Evolutionary conservation across 2,888 invertebrate genomes (phyloP).

Genomic region (Drosophila yooni): DNA sequence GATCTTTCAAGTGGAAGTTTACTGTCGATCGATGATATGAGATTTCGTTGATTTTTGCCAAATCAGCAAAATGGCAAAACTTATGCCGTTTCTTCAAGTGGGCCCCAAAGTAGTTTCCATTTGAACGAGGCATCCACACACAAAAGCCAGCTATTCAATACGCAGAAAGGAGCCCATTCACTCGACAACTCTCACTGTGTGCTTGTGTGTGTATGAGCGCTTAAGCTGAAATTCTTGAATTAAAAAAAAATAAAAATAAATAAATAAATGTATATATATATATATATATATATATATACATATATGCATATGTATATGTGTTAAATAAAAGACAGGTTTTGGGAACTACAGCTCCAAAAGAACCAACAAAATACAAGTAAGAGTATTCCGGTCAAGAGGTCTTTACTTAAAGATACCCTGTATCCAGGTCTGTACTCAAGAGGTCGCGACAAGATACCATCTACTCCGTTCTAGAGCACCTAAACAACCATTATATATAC

Average conservation of each 20-base stretch:
- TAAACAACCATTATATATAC: background rate
- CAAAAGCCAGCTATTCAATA: constrained; percentile 26
- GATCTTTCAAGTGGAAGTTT: constrained; percentile 70
- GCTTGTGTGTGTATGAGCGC: constrained; percentile 4
- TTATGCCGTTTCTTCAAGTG: constrained; percentile 47
- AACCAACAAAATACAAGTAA: constrained; percentile 1
- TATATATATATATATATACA: background rate
- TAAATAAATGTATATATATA: background rate
- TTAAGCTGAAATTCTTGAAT: constrained; percentile 47
- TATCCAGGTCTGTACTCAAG: too few species aligned
- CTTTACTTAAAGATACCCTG: constrained; percentile 1
- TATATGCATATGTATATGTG: background rate
- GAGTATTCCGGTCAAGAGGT: background rate
- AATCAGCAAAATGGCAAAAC: constrained; percentile 59
- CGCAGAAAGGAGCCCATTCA: constrained; percentile 31
- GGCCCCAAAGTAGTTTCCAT: constrained; percentile 42
- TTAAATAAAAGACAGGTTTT: constrained; percentile 40
- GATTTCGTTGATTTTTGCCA: constrained; percentile 48
- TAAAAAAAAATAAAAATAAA: constrained; percentile 12
- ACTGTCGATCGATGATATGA: constrained; percentile 59
- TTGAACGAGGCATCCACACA: constrained; percentile 32
- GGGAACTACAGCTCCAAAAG: constrained; percentile 32
- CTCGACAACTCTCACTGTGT: constrained; percentile 20
- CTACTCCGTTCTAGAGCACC: background rate
- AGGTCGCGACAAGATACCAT: background rate